Conservation (phyloP, 2,888 invertebrate species). For the Cephus rjabovi region DNA sequence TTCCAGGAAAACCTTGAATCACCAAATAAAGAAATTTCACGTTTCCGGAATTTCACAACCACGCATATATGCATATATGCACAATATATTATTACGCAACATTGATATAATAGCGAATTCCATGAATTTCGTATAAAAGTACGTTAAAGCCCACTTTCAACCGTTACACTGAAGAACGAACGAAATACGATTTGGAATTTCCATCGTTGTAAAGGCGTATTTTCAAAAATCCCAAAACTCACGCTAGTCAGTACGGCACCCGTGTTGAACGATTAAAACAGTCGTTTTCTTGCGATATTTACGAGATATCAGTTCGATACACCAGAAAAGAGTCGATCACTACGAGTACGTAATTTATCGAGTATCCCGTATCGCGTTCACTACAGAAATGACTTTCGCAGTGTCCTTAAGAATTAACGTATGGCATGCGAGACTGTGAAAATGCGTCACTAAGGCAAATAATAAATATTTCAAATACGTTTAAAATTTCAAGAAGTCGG, state of each 20-base stretch:
- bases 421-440: not conserved
- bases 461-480: conserved; percentile 40
- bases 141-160: not conserved
- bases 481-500: not conserved
- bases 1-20: conserved; percentile 79
- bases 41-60: not conserved
- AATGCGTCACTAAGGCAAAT: conserved; percentile 17
- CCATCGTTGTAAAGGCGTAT: not conserved
- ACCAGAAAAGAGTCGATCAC: not conserved
- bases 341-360: not conserved
- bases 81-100: too few relatives aligned
- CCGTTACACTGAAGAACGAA: not conserved
- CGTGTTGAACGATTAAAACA: conserved; percentile 47
- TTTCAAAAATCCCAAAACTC: conserved; percentile 35
- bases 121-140: not conserved
- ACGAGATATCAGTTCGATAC: not conserved
- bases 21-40: not conserved
- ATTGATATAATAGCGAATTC: too few relatives aligned
- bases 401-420: not conserved
- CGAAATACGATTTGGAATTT: not conserved
- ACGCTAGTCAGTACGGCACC: conserved; percentile 59
- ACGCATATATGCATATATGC: not conserved
- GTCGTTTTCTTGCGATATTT: not conserved
- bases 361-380: not conserved
- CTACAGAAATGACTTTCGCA: not conserved